These are phyloP conservation scores for Eupithecia centaureata DNA, from an alignment of 2,888 invertebrate genomes.

Conservation along the genomic window DNA sequence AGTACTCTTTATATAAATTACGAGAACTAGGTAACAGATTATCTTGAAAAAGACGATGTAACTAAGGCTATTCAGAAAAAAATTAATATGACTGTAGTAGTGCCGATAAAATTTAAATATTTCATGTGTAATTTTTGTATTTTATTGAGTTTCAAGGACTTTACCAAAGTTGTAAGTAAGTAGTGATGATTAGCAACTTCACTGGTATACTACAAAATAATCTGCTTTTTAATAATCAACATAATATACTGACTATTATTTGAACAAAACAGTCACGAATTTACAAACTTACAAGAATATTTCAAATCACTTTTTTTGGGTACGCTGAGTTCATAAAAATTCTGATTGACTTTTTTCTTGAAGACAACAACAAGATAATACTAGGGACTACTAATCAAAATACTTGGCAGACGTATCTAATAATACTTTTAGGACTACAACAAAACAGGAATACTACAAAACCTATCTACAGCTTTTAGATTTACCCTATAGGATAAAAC, in stretches of 20 bases:
- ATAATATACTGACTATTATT: background rate
- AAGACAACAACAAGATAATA: background rate
- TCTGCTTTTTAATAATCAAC: background rate
- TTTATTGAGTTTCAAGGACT: constrained; percentile 3
- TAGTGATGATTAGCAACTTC: background rate
- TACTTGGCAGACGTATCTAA: background rate
- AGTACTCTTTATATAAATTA: too few species aligned
- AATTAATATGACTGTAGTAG: background rate
- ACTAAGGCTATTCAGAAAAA: background rate
- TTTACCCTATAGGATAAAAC: background rate
- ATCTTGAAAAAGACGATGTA: background rate
- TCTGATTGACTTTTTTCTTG: background rate
- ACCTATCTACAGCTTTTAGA: background rate
- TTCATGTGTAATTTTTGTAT: background rate
- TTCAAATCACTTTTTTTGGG: background rate
- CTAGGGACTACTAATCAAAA: background rate
- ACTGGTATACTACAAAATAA: background rate
- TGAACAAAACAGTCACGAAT: background rate
- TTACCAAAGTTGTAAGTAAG: constrained; percentile 5
- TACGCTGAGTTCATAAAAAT: background rate
- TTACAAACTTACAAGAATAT: background rate
- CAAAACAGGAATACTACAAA: background rate
- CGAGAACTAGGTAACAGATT: too few species aligned
- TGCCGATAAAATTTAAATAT: background rate
- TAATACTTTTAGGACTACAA: background rate